Base-by-base conservation (phyloP, 2,113 vertebrate species). In the Upupa epops region DNA sequence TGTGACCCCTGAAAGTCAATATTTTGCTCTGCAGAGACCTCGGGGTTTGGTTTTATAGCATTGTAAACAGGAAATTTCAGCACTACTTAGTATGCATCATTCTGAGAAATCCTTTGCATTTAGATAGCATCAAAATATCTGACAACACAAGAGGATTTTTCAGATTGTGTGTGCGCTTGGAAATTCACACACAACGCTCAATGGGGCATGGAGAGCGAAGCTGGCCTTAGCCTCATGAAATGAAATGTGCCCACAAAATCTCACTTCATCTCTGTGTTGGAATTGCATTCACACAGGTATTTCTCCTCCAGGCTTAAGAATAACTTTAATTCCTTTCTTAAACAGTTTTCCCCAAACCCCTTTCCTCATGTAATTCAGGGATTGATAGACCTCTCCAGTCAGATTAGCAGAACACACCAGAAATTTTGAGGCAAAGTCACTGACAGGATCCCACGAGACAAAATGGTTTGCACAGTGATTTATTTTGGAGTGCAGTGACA, bases 1-100 rank as follows among this genome's bases (percentile, higher is more conserved):
- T 52, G 8, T 94, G 93, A 94, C 72, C 85, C 87, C 34, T 89
- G 37, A 89, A 92, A 94, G 93, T 92, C 88, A 94, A 60, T 88
- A 94, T 87, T 85, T 94, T 73, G 46, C 28, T 52, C 81, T 93
- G 64, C 46, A 68, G 84, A 87, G 82, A 66, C 48, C 56, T 85
- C 63, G 87, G 89, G 61, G 76, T 70, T 68, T 46, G 34, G 65
- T 82, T 94, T 93, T 88, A 73, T 7, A 76, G 81, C 93, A 32
- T 0, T 83, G 68, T 89, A 88, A 94, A 85, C 82, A 92, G 88
- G 85, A 91, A 88, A 76, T 80, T 70, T 92, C 82, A 80, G 74
- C 14, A 26, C 74, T 79, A 36, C 59, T 92, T 76, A 66, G 70
- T 48, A 89, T 70, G 59, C 60, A 80, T 29, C 22, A 42, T 70